These are phyloP conservation scores for Ochlodes sylvanus DNA, from an alignment of 2,888 invertebrate species.

Conservation along the genomic window DNA sequence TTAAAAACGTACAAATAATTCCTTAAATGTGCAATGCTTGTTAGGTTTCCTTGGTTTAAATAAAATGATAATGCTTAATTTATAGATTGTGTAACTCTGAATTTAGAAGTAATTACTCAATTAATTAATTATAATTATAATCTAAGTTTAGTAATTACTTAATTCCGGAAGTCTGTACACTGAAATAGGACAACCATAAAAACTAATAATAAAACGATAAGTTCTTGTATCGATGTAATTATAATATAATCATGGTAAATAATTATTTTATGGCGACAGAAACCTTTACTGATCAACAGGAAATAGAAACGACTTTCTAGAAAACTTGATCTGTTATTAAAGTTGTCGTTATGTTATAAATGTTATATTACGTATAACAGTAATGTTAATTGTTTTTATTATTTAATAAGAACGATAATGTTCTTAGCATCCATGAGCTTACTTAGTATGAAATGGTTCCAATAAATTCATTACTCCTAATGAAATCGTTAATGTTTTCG, in stretches of 20 bases:
- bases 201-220: background rate
- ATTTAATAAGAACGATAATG: background rate
- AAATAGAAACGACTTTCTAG: constrained; percentile 42
- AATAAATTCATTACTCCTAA: no score
- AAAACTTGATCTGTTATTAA: constrained; percentile 35
- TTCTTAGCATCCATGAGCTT: no score
- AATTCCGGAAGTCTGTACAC: background rate
- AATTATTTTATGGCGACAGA: constrained; percentile 19
- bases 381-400: background rate
- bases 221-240: background rate
- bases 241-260: constrained; percentile 10
- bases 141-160: background rate
- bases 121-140: background rate
- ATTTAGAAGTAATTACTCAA: background rate
- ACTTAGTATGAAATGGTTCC: no score
- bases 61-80: background rate
- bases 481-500: no score
- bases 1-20: no score
- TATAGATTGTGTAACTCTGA: background rate
- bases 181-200: background rate
- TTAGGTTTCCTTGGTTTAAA: no score
- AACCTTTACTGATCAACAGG: constrained; percentile 18
- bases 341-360: background rate
- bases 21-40: no score
- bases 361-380: constrained; percentile 4